Conservation (phyloP, 2,888 invertebrate species). For the Drosophila pullipes region DNA sequence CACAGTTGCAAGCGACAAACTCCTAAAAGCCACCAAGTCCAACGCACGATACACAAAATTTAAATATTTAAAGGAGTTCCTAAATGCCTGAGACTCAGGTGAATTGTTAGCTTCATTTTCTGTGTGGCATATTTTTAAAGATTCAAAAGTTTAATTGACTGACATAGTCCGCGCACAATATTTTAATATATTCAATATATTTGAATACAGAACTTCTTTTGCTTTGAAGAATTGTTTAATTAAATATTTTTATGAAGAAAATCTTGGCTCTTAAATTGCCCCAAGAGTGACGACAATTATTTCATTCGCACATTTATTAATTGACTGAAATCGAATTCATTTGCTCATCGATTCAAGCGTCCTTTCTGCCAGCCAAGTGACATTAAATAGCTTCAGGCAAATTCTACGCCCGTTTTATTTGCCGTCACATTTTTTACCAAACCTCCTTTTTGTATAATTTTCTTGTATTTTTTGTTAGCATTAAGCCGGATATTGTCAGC, state of each 20-base stretch:
- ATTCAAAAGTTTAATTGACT: neutral
- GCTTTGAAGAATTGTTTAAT: conserved; percentile 5
- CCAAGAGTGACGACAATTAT: conserved; percentile 53
- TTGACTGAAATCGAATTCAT: conserved; percentile 57
- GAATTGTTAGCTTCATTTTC: conserved; percentile 13
- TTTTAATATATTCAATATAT: neutral
- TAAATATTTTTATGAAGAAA: conserved; percentile 5
- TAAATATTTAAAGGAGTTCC: conserved; percentile 57
- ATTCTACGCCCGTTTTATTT: conserved; percentile 30
- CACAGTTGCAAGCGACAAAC: conserved; percentile 47
- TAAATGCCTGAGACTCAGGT: conserved; percentile 36
- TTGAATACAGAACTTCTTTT: neutral
- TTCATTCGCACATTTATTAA: conserved; percentile 62
- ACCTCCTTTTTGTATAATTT: conserved; percentile 1
- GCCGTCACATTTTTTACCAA: conserved; percentile 13
- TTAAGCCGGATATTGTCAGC: conserved; percentile 57
- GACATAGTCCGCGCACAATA: neutral
- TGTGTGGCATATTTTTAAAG: neutral
- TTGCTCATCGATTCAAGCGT: conserved; percentile 12
- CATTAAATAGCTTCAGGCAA: conserved; percentile 48
- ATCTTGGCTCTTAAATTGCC: conserved; percentile 31
- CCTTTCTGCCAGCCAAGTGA: conserved; percentile 4
- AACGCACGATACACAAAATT: conserved; percentile 58
- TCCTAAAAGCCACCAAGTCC: conserved; percentile 26
- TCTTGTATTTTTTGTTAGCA: conserved; percentile 18